phyloP scores from a whole-genome alignment of 2,113 vertebrate species.

The Dermatemys mawii region DNA sequence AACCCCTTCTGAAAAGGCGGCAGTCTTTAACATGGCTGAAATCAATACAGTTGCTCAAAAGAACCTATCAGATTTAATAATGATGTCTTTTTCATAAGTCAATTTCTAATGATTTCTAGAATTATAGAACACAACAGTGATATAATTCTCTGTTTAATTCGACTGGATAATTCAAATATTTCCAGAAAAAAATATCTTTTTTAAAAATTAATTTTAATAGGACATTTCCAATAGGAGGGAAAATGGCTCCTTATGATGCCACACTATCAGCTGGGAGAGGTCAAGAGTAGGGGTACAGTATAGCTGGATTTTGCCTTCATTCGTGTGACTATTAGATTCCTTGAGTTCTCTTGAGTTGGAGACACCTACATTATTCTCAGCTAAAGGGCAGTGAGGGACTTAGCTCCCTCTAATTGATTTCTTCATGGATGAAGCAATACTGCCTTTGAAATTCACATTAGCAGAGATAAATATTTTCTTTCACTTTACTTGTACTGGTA shows the following conservation, averaged over 20 bases:
- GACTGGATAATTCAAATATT: not conserved
- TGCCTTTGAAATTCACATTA: not conserved
- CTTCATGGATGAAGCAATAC: not conserved
- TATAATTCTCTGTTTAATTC: not conserved
- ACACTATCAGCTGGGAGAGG: not conserved
- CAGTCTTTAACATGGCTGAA: not conserved
- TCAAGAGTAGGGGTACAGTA: not conserved
- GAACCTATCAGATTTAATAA: not conserved
- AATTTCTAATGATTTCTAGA: not conserved
- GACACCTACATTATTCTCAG: not conserved
- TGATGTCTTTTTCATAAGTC: not conserved
- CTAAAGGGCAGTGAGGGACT: not conserved
- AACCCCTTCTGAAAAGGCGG: not conserved
- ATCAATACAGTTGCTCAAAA: not conserved
- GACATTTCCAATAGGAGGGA: not conserved
- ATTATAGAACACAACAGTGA: not conserved
- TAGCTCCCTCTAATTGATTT: not conserved
- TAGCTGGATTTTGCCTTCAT: not conserved
- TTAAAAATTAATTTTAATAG: no score
- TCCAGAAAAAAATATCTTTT: no score
- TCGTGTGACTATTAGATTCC: not conserved
- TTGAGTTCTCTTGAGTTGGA: not conserved
- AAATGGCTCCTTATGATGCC: not conserved
- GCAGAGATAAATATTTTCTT: not conserved
- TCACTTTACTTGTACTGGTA: not conserved